Base-by-base conservation (phyloP, 2,888 invertebrate genomes). In the Prosopocoilus inquinatus region DNA sequence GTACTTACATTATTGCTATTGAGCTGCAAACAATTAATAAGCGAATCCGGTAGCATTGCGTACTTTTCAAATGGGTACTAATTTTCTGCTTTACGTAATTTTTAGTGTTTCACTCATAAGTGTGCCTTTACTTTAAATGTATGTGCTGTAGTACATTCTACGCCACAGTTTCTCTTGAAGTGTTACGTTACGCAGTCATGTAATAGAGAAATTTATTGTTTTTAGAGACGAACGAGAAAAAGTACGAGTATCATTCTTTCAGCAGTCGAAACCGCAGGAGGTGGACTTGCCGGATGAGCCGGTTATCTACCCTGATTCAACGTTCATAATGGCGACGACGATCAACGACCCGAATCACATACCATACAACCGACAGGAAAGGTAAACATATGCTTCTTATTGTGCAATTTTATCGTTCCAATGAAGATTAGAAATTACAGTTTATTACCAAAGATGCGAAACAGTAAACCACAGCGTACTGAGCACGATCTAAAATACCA, bases 181-280 rank as follows among this genome's bases (percentile, higher is more conserved):
- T n/a, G n/a, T n/a, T n/a, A n/a, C n/a, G 39, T 39, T 9, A 5
- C 20, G 20, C 20, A 28, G 5, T 28, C 20, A 7, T 28, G 20
- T 28, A 28, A 28, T 28, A 28, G 20, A 28, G 20, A 5, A 4
- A 28, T 28, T 28, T 35, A 50, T 53, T 47, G 66, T 60, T 83
- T 84, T 44, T 82, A 89, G 89, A 78, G 85, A 86, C 77, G 88
- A 88, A 80, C 84, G 88, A 72, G 87, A 88, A 67, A 89, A 87
- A 78, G 90, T 91, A 60, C 87, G 90, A 68, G 91, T 91, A 72
- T 88, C 89, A 66, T 90, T 91, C 80, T 91, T 87, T 80, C 90
- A 90, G 80, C 89, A 89, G 75, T 88, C 84, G 75, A 84, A 87
- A 78, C 90, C 90, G 63, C 86, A 89, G 81, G 79, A 80, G 65